Evolutionary conservation across 2,113 vertebrate genomes (phyloP).

Genomic region (Salminus brasiliensis): DNA sequence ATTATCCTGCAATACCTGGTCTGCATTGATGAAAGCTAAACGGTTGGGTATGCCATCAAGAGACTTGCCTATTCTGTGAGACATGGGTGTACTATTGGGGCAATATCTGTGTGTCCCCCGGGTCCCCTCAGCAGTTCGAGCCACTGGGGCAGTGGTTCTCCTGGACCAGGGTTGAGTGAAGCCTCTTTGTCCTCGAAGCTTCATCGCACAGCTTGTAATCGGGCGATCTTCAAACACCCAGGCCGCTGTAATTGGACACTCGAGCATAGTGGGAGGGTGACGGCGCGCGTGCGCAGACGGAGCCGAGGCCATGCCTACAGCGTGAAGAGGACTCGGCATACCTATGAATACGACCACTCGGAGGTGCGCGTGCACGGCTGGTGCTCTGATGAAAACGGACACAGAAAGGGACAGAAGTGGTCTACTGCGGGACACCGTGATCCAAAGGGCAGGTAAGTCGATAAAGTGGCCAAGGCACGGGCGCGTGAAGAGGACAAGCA

Average conservation of each 20-base stretch:
- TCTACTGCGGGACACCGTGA: background rate
- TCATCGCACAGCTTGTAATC: background rate
- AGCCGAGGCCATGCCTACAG: background rate
- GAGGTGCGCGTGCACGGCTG: background rate
- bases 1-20: no score
- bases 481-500: background rate
- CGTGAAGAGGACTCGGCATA: background rate
- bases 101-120: no score
- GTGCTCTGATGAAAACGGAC: background rate
- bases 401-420: background rate
- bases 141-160: no score
- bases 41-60: no score
- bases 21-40: no score
- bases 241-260: background rate
- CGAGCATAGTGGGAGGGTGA: background rate
- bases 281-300: constrained; percentile 12
- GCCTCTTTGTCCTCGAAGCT: background rate
- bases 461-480: background rate
- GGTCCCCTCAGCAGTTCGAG: no score
- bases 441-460: background rate
- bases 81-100: no score
- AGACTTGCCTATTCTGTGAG: no score
- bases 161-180: no score
- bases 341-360: constrained; percentile 12
- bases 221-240: background rate